Percentiles rank a stretch among this genome's conserved stretches.
Evolutionary conservation across 2,113 vertebrate species (phyloP).

Genomic region (Tringa solitaria): DNA sequence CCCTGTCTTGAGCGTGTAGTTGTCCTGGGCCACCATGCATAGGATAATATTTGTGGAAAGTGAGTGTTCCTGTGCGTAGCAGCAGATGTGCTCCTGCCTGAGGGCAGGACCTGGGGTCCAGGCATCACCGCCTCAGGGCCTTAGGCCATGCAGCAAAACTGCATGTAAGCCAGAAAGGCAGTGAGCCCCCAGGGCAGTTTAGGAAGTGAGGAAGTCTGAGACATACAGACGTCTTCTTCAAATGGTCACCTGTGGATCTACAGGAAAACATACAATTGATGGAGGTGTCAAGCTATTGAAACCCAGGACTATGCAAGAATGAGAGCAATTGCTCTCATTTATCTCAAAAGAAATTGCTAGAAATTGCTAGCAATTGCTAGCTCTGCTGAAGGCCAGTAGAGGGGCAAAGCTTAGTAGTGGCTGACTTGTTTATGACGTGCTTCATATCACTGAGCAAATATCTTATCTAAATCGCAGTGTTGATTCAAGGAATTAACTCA

Average conservation of each 20-base stretch:
- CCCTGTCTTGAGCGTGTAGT: not conserved
- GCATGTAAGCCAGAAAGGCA: not conserved
- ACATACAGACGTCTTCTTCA: not conserved
- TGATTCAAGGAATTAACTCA: not conserved
- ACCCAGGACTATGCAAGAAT: not conserved
- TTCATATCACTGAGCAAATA: not conserved
- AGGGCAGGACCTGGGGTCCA: not conserved
- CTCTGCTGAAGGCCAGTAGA: not conserved
- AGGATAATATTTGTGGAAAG: not conserved
- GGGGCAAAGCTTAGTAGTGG: not conserved
- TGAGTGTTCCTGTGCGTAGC: accelerated
- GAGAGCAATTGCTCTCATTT: not conserved
- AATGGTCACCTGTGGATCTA: not conserved
- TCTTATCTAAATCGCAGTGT: not conserved
- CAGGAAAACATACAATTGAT: not conserved
- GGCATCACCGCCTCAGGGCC: not conserved
- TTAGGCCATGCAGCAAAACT: not conserved
- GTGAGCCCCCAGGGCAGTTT: accelerated
- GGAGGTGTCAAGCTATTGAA: not conserved
- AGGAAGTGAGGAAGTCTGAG: not conserved
- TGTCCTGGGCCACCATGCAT: not conserved
- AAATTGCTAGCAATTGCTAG: not conserved
- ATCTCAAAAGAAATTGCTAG: too few species aligned
- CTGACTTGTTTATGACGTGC: not conserved
- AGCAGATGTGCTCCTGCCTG: not conserved